Base-by-base conservation (phyloP, 2,113 vertebrate species). In the Gila orcuttii region DNA sequence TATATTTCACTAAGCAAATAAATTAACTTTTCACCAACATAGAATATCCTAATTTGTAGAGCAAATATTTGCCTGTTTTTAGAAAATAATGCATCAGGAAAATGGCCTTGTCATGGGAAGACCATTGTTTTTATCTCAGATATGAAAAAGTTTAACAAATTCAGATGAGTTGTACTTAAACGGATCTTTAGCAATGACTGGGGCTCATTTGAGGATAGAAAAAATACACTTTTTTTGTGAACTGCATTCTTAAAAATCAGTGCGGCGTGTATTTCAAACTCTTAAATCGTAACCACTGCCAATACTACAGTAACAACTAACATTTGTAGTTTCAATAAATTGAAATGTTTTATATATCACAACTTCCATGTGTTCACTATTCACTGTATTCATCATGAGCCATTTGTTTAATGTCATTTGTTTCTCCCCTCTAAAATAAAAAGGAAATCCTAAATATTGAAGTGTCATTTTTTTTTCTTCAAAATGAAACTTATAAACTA, bases 361-460 rank as follows among this genome's bases (percentile, higher is more conserved):
- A 62, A 19, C 33, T 62, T 7, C 62, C 78, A n/a, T 23, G 3
- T 39, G 6, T 57, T 33, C 9, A 23, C 11, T 78, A 12, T 36
- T 78, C 17, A 17, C 21, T 79, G 23, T 59, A 59, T 79, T 62
- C 50, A 71, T 73, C 47, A 69, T 45, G 23, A 85, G 17, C 4
- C 50, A 45, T 78, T 57, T 50, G 47, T 50, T 15, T 15, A 3
- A 50, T 50, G 15, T 82, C 2, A 42, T 66, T 50, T 79, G 10
- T 71, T 60, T 84, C 42, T 71, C 31, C 66, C 71, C 74, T 73
- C 5, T 86, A 52, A 74, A 83, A 79, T 86, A 85, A 88, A 86
- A 88, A 69, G 13, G 10, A 78, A 25, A 62, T 21, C 25, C 59
- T 19, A 21, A 52, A 39, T 39, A 75, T 39, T 55, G 31, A 59